phyloP scores from a whole-genome alignment of 2,113 vertebrate species.

The Phrynosoma blainvillii region DNA sequence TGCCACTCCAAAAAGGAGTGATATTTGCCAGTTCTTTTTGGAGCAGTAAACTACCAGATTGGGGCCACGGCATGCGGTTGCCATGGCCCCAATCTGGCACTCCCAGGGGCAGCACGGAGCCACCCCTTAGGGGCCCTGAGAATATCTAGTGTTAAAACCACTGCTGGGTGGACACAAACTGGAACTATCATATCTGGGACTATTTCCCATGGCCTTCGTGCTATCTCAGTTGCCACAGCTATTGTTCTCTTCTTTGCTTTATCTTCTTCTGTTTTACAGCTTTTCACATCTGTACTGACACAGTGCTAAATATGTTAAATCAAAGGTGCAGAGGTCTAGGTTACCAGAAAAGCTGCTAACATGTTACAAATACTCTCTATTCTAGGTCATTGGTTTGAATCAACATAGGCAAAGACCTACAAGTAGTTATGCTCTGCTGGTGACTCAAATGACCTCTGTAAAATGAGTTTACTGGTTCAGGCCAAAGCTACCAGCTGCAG shows the following conservation, averaged over 20 bases:
- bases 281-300: slow-evolving; percentile 17
- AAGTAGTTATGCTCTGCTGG: slow-evolving; percentile 29
- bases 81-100: too few species aligned
- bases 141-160: background rate
- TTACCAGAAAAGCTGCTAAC: slow-evolving; percentile 27
- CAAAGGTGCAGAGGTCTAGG: background rate
- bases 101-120: too few species aligned
- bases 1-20: too few species aligned
- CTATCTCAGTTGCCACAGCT: background rate
- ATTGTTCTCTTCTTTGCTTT: background rate
- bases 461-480: slow-evolving; percentile 37
- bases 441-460: slow-evolving; percentile 41
- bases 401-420: slow-evolving; percentile 37
- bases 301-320: slow-evolving; percentile 39
- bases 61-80: too few species aligned
- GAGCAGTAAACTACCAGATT: too few species aligned
- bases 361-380: slow-evolving; percentile 29
- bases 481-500: background rate
- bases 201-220: background rate
- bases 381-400: slow-evolving; percentile 49
- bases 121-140: too few species aligned
- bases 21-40: too few species aligned
- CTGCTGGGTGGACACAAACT: too few species aligned
- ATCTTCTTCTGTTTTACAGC: slow-evolving; percentile 27
- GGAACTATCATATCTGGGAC: too few species aligned